phyloP scores from a whole-genome alignment of 2,888 invertebrate genomes.

The Apoderus coryli region DNA sequence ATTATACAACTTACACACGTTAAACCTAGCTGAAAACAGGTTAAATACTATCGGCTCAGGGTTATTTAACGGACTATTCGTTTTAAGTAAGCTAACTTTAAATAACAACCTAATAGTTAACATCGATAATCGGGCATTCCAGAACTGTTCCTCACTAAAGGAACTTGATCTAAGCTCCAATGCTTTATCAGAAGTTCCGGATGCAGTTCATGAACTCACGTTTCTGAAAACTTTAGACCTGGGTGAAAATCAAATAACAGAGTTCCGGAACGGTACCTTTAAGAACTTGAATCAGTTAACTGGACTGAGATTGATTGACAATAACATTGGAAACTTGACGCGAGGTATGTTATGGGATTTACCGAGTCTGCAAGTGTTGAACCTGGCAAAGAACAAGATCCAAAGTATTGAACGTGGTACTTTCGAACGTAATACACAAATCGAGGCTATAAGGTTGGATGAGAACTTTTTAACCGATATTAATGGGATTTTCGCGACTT shows the following conservation, averaged over 20 bases:
- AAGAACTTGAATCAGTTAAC: conserved; percentile 75
- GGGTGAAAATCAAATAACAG: conserved; percentile 80
- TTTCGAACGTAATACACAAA: conserved; percentile 64
- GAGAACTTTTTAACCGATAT: conserved; percentile 79
- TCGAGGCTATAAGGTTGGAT: conserved; percentile 78
- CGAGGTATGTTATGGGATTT: conserved; percentile 78
- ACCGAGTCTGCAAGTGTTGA: conserved; percentile 70
- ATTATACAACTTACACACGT: conserved; percentile 74
- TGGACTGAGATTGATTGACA: conserved; percentile 76
- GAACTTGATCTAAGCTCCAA: conserved; percentile 82
- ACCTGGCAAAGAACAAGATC: conserved; percentile 80
- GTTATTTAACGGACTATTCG: conserved; percentile 70
- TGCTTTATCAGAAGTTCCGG: conserved; percentile 66
- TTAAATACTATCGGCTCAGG: conserved; percentile 67
- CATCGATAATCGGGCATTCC: conserved; percentile 67
- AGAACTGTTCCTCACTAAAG: conserved; percentile 76
- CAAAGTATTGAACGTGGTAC: conserved; percentile 72
- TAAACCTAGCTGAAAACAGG: conserved; percentile 79
- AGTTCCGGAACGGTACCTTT: conserved; percentile 72
- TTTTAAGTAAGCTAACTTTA: conserved; percentile 68
- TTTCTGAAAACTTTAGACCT: conserved; percentile 80
- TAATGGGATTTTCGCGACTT: conserved; percentile 75
- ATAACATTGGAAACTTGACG: conserved; percentile 73
- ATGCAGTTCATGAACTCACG: conserved; percentile 64
- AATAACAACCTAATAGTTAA: conserved; percentile 73